These are phyloP conservation scores for Harpagifer antarcticus DNA, from an alignment of 2,797 vertebrate species.

Conservation along the genomic window DNA sequence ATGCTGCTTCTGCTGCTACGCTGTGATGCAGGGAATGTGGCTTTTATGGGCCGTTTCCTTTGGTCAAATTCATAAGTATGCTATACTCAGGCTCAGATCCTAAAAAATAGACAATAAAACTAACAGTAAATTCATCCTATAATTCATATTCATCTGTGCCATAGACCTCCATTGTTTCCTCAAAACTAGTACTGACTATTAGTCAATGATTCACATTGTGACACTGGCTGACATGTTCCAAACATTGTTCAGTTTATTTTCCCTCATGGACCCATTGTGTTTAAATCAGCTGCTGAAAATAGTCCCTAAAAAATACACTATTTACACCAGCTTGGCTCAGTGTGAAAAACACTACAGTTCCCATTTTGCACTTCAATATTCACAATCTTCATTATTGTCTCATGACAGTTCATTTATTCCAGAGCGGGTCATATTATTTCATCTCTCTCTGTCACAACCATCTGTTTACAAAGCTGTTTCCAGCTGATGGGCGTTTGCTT, in stretches of 20 bases:
- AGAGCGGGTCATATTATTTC: slow-evolving; percentile 4
- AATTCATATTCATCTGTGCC: neutral
- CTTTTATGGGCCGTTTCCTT: neutral
- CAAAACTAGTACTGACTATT: neutral
- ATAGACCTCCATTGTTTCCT: neutral
- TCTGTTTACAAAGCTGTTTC: slow-evolving; percentile 16
- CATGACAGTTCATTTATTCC: slow-evolving; percentile 1
- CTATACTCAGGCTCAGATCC: neutral
- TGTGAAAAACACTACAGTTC: neutral
- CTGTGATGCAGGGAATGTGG: neutral
- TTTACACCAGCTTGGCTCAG: neutral
- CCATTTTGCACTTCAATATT: neutral
- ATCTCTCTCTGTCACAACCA: slow-evolving; percentile 21
- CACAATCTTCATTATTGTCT: slow-evolving; percentile 10
- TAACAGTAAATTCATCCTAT: neutral
- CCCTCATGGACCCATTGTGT: neutral
- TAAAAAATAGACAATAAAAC: neutral
- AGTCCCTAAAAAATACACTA: neutral
- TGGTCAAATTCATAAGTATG: neutral
- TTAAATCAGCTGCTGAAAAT: neutral
- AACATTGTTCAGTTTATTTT: slow-evolving; percentile 1
- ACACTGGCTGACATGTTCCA: neutral
- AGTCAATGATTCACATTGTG: neutral
- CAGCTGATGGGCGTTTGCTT: slow-evolving; percentile 1
- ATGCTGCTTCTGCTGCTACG: neutral